These are phyloP conservation scores for Zaprionus ornatus DNA, from an alignment of 1,140 invertebrate genomes.

Conservation along the genomic window DNA sequence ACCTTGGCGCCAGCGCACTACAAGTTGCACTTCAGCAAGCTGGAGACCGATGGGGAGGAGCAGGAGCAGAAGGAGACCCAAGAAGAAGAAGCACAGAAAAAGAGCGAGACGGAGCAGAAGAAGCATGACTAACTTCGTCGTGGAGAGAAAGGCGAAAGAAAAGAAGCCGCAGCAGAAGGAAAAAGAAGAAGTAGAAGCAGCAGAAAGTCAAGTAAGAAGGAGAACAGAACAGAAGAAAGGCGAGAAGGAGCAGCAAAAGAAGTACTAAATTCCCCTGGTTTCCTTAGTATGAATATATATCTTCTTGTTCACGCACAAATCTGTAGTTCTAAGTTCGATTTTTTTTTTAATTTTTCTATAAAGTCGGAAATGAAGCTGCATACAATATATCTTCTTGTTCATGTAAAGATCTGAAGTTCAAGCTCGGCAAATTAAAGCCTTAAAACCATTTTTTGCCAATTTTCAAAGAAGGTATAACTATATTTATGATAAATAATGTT, in stretches of 20 bases:
- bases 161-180: background rate
- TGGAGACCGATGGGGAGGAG: background rate
- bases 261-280: background rate
- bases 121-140: background rate
- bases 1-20: slow-evolving; percentile 88
- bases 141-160: no score
- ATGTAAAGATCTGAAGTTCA: background rate
- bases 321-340: background rate
- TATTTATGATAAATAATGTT: no score
- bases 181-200: background rate
- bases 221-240: background rate
- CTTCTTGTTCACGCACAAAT: background rate
- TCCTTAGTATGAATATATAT: background rate
- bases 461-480: no score
- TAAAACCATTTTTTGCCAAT: no score
- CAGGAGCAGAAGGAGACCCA: background rate
- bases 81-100: no score
- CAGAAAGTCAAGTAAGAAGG: background rate
- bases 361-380: background rate
- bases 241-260: background rate
- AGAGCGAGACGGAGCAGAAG: background rate
- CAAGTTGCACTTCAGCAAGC: slow-evolving; percentile 43
- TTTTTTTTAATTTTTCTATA: background rate
- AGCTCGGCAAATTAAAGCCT: background rate
- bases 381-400: background rate